Evolutionary conservation across 2,888 invertebrate genomes (phyloP).

Genomic region (Lycocerus yunnanus): DNA sequence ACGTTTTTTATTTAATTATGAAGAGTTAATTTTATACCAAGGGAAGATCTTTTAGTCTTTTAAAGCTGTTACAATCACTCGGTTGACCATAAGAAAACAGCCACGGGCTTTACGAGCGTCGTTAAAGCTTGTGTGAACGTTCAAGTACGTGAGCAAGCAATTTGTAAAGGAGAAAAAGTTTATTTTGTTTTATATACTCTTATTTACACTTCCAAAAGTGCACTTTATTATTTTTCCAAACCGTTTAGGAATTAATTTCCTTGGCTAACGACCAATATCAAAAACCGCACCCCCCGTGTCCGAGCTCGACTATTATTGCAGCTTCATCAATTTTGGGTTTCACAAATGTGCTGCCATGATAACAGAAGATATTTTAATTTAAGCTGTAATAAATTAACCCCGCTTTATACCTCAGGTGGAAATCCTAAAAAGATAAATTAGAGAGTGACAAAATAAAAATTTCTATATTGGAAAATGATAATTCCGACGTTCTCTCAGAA

Average conservation of each 20-base stretch:
- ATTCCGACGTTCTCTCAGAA: no score
- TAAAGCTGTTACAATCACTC: conserved; percentile 14
- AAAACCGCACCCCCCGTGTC: neutral
- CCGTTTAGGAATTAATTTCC: neutral
- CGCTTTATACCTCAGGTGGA: no score
- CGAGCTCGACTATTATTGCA: neutral
- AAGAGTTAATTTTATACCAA: conserved; percentile 14
- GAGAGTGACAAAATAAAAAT: no score
- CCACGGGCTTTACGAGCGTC: conserved; percentile 15
- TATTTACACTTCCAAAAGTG: neutral
- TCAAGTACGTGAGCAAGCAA: conserved; percentile 20
- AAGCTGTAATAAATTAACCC: no score
- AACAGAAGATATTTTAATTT: no score
- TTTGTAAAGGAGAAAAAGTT: conserved; percentile 18
- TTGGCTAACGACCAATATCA: neutral
- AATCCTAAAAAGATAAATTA: no score
- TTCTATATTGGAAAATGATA: no score
- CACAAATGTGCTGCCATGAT: no score
- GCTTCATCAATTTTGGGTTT: neutral
- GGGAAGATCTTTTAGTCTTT: conserved; percentile 11
- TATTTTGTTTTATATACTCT: conserved; percentile 1
- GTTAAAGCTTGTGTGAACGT: conserved; percentile 17
- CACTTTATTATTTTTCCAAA: conserved; percentile 3
- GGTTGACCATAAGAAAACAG: conserved; percentile 20
- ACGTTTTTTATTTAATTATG: conserved; percentile 7